Percentiles rank a stretch among this genome's conserved stretches.
phyloP scores from a whole-genome alignment of 2,888 invertebrate species.

The Molanna angustata region DNA sequence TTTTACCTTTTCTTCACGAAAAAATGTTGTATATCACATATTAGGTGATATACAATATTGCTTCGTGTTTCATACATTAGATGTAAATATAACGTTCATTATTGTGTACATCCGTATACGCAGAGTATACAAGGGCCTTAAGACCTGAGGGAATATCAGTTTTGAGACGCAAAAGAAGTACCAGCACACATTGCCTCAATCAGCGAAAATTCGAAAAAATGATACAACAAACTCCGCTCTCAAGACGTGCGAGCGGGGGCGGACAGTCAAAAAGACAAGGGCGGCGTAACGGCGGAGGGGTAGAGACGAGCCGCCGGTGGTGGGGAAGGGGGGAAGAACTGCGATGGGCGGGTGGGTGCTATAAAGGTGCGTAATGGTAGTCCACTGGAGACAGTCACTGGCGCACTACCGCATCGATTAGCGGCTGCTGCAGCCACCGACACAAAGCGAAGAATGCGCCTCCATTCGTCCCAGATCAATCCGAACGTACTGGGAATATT shows the following conservation, averaged over 20 bases:
- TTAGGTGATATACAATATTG: too few species aligned
- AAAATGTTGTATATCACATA: too few species aligned
- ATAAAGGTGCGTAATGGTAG: constrained; percentile 77
- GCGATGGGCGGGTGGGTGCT: constrained; percentile 46
- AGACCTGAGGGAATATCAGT: too few species aligned
- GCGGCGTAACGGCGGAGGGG: constrained; percentile 16
- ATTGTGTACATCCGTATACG: too few species aligned
- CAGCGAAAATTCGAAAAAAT: constrained; percentile 4
- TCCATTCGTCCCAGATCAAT: constrained; percentile 10
- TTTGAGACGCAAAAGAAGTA: too few species aligned
- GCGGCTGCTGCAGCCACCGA: constrained; percentile 42
- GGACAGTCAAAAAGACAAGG: constrained; percentile 11
- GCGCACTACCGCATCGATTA: constrained; percentile 69
- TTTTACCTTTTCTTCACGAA: too few species aligned
- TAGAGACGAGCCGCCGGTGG: too few species aligned
- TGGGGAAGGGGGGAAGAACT: constrained; percentile 44
- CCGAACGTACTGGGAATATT: background rate
- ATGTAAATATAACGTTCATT: too few species aligned
- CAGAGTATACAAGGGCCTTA: too few species aligned
- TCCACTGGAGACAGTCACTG: constrained; percentile 63
- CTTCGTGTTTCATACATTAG: too few species aligned
- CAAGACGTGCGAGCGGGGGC: constrained; percentile 23
- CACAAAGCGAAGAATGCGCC: constrained; percentile 6
- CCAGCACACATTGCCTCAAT: constrained; percentile 1
- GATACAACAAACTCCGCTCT: constrained; percentile 6